Evolutionary conservation across 2,888 invertebrate genomes (phyloP).

Genomic region (Drosophila rellima): DNA sequence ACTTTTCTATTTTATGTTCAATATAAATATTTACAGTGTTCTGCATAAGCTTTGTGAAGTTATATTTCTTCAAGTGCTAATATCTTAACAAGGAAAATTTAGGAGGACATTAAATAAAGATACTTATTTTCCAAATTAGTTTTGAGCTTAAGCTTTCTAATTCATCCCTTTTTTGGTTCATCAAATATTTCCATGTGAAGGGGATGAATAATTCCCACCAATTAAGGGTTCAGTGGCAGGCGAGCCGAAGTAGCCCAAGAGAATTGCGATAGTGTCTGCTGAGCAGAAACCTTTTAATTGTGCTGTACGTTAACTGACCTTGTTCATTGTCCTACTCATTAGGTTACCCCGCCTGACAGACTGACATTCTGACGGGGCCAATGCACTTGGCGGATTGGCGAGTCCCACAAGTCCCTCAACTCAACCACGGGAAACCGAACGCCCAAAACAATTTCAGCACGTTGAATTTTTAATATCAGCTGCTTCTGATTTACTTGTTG

Average conservation of each 20-base stretch:
- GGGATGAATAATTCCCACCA: neutral
- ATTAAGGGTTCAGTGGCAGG: conserved; percentile 25
- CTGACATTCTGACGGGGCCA: conserved; percentile 16
- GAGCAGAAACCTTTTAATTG: conserved; percentile 18
- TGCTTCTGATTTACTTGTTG: conserved; percentile 35
- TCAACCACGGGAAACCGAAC: neutral
- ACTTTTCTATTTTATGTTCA: too few species aligned
- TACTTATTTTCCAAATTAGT: neutral
- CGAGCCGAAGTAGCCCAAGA: conserved; percentile 11
- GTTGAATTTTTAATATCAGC: conserved; percentile 48
- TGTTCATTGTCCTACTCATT: conserved; percentile 25
- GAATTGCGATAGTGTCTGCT: conserved; percentile 13
- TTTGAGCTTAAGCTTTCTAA: neutral
- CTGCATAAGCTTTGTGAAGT: too few species aligned
- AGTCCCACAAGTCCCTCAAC: conserved; percentile 2
- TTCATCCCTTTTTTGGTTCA: neutral
- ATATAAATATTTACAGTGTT: too few species aligned
- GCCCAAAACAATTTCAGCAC: conserved; percentile 22
- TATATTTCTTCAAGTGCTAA: too few species aligned
- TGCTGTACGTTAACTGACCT: neutral
- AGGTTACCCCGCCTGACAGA: neutral
- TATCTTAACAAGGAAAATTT: too few species aligned
- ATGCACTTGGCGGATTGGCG: conserved; percentile 33
- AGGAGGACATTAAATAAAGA: too few species aligned
- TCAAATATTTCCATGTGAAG: neutral